Conservation (phyloP, 2,797 vertebrate species). For the Melanotaenia parkinsoni region DNA sequence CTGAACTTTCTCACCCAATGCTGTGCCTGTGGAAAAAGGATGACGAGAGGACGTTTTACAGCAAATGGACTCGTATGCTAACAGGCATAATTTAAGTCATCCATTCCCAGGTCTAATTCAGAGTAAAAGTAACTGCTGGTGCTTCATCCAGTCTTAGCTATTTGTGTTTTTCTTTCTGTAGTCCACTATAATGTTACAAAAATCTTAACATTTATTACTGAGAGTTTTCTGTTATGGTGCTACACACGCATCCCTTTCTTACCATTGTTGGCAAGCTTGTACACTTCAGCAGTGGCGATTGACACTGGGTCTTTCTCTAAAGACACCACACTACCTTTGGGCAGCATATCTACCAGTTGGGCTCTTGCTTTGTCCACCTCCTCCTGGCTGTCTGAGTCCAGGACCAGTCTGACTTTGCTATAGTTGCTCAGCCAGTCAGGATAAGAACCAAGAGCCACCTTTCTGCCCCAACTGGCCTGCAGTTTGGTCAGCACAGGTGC, state of each 20-base stretch:
- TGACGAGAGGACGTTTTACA: constrained; percentile 18
- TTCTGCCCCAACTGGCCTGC: constrained; percentile 81
- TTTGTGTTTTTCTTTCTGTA: constrained; percentile 22
- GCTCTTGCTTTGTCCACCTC: constrained; percentile 82
- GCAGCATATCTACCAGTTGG: constrained; percentile 86
- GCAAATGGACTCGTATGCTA: constrained; percentile 24
- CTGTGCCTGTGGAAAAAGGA: constrained; percentile 78
- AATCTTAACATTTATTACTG: constrained; percentile 35
- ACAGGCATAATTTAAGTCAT: constrained; percentile 13
- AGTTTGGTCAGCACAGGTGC: constrained; percentile 81
- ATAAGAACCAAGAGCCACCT: constrained; percentile 90
- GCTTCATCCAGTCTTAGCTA: constrained; percentile 9
- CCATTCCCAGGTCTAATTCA: constrained; percentile 14
- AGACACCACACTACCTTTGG: constrained; percentile 82
- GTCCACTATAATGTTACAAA: constrained; percentile 42
- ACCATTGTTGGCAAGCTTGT: constrained; percentile 88
- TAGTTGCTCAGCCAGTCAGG: constrained; percentile 96
- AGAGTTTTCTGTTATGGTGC: not conserved
- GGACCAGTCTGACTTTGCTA: constrained; percentile 89
- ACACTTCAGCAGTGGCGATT: constrained; percentile 85
- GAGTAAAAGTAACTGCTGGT: constrained; percentile 20
- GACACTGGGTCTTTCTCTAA: constrained; percentile 83
- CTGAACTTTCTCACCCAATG: constrained; percentile 88
- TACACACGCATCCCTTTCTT: constrained; percentile 22
- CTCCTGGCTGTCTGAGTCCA: constrained; percentile 88